A percentile compares a stretch with the other conserved stretches of the same genome.
Conservation (phyloP, 2,113 vertebrate species). For the Nothocercus julius region DNA sequence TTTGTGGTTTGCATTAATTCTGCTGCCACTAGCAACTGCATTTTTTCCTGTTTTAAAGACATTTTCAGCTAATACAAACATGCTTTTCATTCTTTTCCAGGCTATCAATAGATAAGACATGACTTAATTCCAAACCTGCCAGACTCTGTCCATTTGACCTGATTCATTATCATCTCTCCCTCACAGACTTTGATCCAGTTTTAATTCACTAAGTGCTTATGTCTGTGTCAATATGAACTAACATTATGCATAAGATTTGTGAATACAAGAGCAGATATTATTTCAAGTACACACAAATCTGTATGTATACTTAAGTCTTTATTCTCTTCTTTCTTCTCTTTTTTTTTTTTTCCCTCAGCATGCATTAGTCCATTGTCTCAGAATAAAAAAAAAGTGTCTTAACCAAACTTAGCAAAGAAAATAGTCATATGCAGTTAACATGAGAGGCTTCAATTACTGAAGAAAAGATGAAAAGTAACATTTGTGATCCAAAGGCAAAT, state of each 20-base stretch:
- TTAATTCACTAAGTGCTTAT: background rate
- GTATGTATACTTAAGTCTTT: background rate
- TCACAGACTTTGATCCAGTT: background rate
- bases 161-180: background rate
- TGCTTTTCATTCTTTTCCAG: background rate
- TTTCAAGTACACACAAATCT: background rate
- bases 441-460: background rate
- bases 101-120: background rate
- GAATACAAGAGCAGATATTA: background rate
- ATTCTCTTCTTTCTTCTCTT: background rate
- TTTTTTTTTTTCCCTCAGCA: background rate
- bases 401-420: background rate
- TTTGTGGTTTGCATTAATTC: background rate
- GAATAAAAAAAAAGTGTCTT: background rate
- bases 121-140: background rate
- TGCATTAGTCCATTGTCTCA: background rate
- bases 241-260: background rate
- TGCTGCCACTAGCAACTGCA: rapidly evolving
- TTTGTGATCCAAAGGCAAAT: background rate
- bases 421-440: background rate
- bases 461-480: background rate
- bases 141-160: background rate
- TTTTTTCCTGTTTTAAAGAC: background rate
- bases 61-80: background rate
- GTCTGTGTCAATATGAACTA: background rate